A percentile compares a stretch with the other conserved stretches of the same genome.
Conservation (phyloP, 2,888 invertebrate species). For the Caenorhabditis japonica region DNA sequence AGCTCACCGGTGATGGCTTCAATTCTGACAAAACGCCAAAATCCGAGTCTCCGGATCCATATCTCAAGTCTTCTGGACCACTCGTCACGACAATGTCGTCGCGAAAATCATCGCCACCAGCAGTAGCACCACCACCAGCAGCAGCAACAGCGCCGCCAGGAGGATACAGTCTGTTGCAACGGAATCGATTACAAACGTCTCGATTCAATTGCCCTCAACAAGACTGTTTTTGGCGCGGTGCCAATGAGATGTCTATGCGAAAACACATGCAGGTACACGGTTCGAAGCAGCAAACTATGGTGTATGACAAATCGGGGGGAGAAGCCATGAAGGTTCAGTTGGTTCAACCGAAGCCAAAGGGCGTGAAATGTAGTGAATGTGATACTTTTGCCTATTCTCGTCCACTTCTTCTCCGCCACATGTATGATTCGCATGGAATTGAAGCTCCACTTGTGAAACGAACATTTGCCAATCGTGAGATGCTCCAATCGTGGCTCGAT, state of each 20-base stretch:
- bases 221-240: constrained; percentile 60
- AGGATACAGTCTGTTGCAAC: constrained; percentile 18
- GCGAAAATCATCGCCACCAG: too few species aligned
- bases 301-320: constrained; percentile 36
- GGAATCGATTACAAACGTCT: constrained; percentile 37
- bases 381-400: constrained; percentile 62
- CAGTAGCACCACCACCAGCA: too few species aligned
- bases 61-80: constrained; percentile 44
- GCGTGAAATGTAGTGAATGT: constrained; percentile 62
- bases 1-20: constrained; percentile 33
- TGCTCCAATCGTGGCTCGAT: constrained; percentile 60
- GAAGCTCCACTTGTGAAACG: constrained; percentile 60
- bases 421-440: constrained; percentile 61
- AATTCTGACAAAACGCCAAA: constrained; percentile 36
- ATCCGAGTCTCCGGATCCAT: constrained; percentile 35
- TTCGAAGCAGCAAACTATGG: constrained; percentile 32
- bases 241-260: constrained; percentile 49
- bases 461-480: constrained; percentile 58
- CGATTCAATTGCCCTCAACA: constrained; percentile 55
- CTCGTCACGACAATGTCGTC: constrained; percentile 27
- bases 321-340: constrained; percentile 44
- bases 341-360: constrained; percentile 54
- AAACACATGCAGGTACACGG: constrained; percentile 51
- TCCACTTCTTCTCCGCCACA: constrained; percentile 60
- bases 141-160: neutral